Evolutionary conservation across 2,797 vertebrate species (phyloP).

Genomic region (Lophura swinhoii): DNA sequence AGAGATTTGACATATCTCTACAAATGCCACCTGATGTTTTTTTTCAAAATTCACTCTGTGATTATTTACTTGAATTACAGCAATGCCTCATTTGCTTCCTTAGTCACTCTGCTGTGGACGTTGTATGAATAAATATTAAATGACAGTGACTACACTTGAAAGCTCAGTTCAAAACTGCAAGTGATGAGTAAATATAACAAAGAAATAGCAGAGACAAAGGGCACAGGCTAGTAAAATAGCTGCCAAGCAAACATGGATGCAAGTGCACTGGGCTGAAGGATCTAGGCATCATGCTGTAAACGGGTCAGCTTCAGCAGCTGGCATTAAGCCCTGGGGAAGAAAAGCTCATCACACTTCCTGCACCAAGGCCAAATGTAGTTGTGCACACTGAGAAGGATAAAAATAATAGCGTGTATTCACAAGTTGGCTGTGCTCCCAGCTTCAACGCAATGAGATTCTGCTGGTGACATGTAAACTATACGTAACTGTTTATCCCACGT

Average conservation of each 20-base stretch:
- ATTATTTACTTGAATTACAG: background rate
- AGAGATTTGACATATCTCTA: background rate
- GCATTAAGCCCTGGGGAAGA: background rate
- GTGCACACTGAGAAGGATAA: background rate
- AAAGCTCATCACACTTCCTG: background rate
- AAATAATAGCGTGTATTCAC: background rate
- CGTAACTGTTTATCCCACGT: background rate
- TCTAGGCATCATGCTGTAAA: background rate
- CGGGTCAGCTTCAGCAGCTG: background rate
- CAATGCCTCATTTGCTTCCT: background rate
- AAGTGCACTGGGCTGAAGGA: background rate
- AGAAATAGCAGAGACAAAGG: background rate
- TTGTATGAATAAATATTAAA: background rate
- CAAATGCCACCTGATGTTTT: background rate
- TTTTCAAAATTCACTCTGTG: background rate
- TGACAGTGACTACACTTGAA: background rate
- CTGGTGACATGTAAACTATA: background rate
- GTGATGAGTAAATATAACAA: background rate
- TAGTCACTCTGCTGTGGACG: background rate
- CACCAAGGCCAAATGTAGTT: background rate
- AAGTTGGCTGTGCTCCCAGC: background rate
- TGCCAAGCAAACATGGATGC: background rate
- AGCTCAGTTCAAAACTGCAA: background rate
- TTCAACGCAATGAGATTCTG: background rate
- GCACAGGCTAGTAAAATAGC: background rate